Evolutionary conservation across 2,797 vertebrate genomes (phyloP), one percentile per base, ranked within the genome.

Genomic region (Gymnothorax reevesii): DNA sequence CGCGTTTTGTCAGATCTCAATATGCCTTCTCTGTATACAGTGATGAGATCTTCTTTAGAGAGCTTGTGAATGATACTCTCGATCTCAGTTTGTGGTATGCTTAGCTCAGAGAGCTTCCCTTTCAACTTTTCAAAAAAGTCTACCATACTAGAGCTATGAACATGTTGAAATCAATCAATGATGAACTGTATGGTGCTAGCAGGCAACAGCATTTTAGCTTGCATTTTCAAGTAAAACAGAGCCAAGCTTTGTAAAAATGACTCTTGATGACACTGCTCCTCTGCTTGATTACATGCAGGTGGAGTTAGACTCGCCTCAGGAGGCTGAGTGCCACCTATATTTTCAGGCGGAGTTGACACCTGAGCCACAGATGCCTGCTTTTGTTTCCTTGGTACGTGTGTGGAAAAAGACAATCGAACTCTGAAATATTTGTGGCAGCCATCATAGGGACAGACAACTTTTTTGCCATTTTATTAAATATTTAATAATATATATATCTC

Each of bases 191-290:
- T 85, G n/a, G 57, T 83, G 42, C 82, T 88, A 60, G 69, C 82
- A 54, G 82, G 82, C 22, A 86, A 9, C 1, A 77, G 57, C 82
- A 88, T 84, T 88, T 88, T 84, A 55, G 85, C 55, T 25, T 87
- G 86, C 83, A 88, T 85, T 86, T 87, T 75, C n/a, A 84, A 33
- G 64, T 57, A 85, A 75, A 85, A 85, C 10, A 85, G 71, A 22
- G 84, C 84, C 69, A 85, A 85, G 25, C 73, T 77, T 7, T 69
- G 73, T 13, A 85, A 52, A 77, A 85, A 85, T 75, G 73, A 52
- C n/a, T 57, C 27, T 52, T 71, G 52, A 25, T 85, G 15, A 75
- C 22, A 54, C 13, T 75, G 12, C 22, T 75, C 52, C 20, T 85
- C 69, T 22, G 25, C 77, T 10, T 20, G 27, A 33, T 80, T 49